Evolutionary conservation across 2,797 vertebrate species (phyloP).

Genomic region (Clarias laeviceps): DNA sequence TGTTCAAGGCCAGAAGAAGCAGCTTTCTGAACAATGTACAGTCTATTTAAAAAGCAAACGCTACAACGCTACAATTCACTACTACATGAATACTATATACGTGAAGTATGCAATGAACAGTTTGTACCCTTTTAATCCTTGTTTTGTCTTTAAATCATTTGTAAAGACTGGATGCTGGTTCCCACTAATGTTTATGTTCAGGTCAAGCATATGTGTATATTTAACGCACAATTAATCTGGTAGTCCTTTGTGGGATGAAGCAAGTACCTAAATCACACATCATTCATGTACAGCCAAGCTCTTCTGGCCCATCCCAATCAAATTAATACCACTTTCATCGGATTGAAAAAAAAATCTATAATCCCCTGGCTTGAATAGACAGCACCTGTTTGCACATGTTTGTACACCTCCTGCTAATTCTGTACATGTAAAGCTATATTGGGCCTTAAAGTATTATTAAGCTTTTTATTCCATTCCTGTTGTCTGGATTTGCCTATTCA

Average conservation of each 20-base stretch:
- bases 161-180: neutral
- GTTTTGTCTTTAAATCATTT: neutral
- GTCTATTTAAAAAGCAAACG: neutral
- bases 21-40: conserved; percentile 9
- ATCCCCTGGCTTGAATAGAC: conserved; percentile 52
- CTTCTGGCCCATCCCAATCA: conserved; percentile 45
- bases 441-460: conserved; percentile 13
- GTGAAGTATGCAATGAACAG: neutral
- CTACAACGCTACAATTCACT: neutral
- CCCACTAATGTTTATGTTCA: neutral
- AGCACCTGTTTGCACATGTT: conserved; percentile 46
- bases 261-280: neutral
- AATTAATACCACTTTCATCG: conserved; percentile 38
- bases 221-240: neutral
- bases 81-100: neutral
- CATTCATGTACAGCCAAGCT: conserved; percentile 21
- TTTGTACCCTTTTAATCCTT: neutral
- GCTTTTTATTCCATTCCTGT: neutral
- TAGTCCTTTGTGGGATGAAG: conserved; percentile 7
- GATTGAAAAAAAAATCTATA: conserved; percentile 43
- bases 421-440: neutral
- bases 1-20: neutral
- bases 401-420: neutral
- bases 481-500: conserved; percentile 25
- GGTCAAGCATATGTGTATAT: neutral